phyloP scores from a whole-genome alignment of 1,140 invertebrate genomes.

The Seison nebaliae region DNA sequence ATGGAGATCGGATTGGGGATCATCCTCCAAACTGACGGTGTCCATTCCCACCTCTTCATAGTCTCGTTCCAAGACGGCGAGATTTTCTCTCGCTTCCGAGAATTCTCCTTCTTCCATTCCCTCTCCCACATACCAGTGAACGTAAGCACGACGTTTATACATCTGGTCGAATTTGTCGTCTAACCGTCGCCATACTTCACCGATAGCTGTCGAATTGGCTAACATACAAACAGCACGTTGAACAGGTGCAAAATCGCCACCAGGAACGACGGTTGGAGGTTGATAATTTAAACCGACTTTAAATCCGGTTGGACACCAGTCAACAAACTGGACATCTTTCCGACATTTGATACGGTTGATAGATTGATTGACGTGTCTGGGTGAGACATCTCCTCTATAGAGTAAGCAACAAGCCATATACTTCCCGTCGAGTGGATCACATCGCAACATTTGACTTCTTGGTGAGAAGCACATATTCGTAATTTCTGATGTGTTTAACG shows the following conservation, averaged over 20 bases:
- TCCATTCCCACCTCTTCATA: constrained; percentile 41
- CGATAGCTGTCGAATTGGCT: constrained; percentile 52
- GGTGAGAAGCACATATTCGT: constrained; percentile 61
- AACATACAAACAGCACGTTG: constrained; percentile 42
- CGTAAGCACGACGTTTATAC: constrained; percentile 49
- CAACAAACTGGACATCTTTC: constrained; percentile 42
- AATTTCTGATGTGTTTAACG: constrained; percentile 41
- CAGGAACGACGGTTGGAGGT: no score
- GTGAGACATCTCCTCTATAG: constrained; percentile 25
- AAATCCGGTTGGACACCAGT: no score
- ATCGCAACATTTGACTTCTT: constrained; percentile 65
- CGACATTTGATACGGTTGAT: constrained; percentile 50
- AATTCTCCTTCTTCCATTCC: constrained; percentile 52
- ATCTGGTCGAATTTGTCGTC: constrained; percentile 43
- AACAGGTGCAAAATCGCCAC: constrained; percentile 37
- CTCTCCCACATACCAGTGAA: no score
- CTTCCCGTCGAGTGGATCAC: constrained; percentile 48
- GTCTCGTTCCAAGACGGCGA: constrained; percentile 39
- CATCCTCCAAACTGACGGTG: no score
- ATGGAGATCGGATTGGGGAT: no score
- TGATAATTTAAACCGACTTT: constrained; percentile 40
- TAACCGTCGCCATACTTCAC: constrained; percentile 45
- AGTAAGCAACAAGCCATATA: constrained; percentile 17
- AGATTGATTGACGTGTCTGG: constrained; percentile 58
- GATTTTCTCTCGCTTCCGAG: constrained; percentile 42